Base-by-base conservation (phyloP, 2,113 vertebrate species). In the Etia nguti region DNA sequence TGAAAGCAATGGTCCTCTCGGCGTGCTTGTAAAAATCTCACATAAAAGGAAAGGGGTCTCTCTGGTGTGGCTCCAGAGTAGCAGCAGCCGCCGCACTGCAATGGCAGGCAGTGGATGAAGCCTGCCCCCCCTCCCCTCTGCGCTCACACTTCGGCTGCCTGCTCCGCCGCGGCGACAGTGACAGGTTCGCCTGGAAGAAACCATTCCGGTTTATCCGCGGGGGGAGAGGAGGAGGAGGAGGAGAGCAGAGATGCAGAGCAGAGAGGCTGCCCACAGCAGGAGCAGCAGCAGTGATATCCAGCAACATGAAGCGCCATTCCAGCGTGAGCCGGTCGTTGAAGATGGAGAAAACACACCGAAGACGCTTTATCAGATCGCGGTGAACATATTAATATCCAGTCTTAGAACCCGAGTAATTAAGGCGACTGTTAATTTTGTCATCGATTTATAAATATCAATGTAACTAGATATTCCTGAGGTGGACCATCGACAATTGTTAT, bases 181-280 rank as follows among this genome's bases (percentile, higher is more conserved):
- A 96, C 96, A 94, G 96, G 94, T 96, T 96, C 92, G 96, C 91
- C 94, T 92, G 96, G 96, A 95, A 94, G 84, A 94, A 95, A 96
- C 96, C 96, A 97, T 95, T 95, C 92, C 84, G 80, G 10, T 92
- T 79, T 86, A 68, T 95, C 87, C 92, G 83, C 91, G 90, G 94
- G 95, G 93, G 90, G 84, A 13, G 84, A 16, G 94, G 95, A 92
- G 87, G 82, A 15, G 86, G 79, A 4, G 88, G 73, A 10, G 62
- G 55, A 82, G 36, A 55, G 56, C 6, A 6, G 26, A 55, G 90
- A 91, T 93, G 92, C 91, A 85, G 89, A 87, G 92, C 90, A 85
- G 89, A 86, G 92, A 91, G 68, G 90, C 62, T 81, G 75, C 56
- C 77, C 84, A 56, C 89, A 92, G 88, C 89, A 90, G 90, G 88